Percentiles rank a stretch among this genome's conserved stretches.
Conservation (phyloP, 1,140 invertebrate species). For the Halyomorpha halys region DNA sequence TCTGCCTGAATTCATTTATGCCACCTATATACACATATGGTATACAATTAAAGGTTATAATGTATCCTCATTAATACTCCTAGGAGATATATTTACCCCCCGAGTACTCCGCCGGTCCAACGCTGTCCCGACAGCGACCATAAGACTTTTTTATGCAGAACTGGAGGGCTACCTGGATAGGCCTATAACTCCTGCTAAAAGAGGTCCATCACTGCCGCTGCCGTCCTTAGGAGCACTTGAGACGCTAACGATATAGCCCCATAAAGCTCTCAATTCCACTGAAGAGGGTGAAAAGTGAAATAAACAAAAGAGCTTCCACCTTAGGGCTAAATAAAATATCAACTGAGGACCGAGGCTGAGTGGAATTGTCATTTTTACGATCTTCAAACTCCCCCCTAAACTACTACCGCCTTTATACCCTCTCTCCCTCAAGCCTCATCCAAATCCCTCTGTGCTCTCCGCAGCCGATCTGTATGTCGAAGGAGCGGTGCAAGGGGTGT, state of each 20-base stretch:
- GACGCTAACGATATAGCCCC: not conserved
- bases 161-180: not conserved
- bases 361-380: slow-evolving; percentile 19
- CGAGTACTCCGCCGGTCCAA: too few species aligned
- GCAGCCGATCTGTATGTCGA: too few species aligned
- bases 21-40: too few species aligned
- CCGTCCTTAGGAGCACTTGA: not conserved
- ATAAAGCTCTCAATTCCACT: slow-evolving; percentile 1
- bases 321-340: slow-evolving; percentile 11
- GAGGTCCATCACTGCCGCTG: not conserved
- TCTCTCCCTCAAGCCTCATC: not conserved
- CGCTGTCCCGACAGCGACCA: too few species aligned
- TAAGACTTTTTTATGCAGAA: too few species aligned
- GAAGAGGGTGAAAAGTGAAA: slow-evolving; percentile 7
- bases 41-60: too few species aligned
- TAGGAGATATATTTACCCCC: too few species aligned
- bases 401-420: not conserved
- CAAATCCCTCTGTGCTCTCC: too few species aligned
- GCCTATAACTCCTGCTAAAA: not conserved
- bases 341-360: not conserved
- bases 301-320: not conserved
- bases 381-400: not conserved
- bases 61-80: too few species aligned
- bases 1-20: too few species aligned
- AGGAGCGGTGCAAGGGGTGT: too few species aligned